These are phyloP conservation scores for Aldrovandia affinis DNA, from an alignment of 2,797 vertebrate genomes.

Conservation along the genomic window DNA sequence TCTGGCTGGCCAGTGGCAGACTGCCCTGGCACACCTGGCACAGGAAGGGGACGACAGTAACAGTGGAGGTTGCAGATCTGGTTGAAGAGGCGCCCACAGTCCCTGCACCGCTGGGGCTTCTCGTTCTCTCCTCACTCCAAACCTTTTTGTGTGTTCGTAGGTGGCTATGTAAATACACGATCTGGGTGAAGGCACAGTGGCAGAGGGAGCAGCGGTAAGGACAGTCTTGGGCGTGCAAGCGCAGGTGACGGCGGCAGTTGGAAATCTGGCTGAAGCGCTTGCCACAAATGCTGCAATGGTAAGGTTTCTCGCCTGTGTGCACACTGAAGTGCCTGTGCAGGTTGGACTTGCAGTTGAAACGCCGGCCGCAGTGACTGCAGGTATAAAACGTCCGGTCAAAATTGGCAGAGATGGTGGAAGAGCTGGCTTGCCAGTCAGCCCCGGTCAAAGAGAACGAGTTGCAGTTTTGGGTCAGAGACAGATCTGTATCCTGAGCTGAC, in stretches of 20 bases:
- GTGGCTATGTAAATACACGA: too few relatives aligned
- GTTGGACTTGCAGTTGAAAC: not conserved
- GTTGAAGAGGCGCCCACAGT: constrained; percentile 16
- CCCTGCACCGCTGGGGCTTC: not conserved
- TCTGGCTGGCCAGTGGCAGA: too few relatives aligned
- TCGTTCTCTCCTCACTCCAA: not conserved
- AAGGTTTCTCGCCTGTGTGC: not conserved
- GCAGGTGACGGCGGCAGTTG: not conserved
- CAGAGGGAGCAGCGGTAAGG: too few relatives aligned
- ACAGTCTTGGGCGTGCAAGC: not conserved
- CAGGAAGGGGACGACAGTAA: too few relatives aligned
- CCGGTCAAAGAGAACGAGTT: not conserved
- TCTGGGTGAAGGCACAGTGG: too few relatives aligned
- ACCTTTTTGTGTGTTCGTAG: not conserved
- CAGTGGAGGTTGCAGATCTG: constrained; percentile 18
- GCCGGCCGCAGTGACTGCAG: not conserved
- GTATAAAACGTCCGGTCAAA: not conserved
- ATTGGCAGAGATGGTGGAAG: not conserved
- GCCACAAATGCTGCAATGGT: not conserved
- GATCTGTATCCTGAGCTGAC: too few relatives aligned
- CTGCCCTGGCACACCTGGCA: too few relatives aligned
- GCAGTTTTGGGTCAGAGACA: not conserved
- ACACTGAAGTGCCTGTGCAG: not conserved
- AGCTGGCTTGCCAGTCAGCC: not conserved
- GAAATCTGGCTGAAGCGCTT: not conserved